Base-by-base conservation (phyloP, 92 coral and sea anemone species). In the Paragorgia papillata region DNA sequence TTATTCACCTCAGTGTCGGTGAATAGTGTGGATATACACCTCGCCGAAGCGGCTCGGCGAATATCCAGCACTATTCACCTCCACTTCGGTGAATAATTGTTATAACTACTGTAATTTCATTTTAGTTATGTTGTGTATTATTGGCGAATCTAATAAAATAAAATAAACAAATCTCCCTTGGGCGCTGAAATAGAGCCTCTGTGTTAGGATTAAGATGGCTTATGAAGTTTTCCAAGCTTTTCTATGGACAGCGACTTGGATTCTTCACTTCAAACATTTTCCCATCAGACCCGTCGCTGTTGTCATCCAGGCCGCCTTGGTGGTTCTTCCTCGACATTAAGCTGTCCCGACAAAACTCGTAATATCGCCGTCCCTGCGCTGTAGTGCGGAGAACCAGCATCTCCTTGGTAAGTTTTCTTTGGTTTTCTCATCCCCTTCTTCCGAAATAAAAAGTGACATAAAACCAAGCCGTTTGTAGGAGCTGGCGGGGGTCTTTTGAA, bases 361-460 rank as follows among this genome's bases (percentile, higher is more conserved):
- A n/a, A n/a, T n/a, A n/a, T n/a, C n/a, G n/a, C n/a, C 63, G 26
- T 57, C 86, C 86, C 62, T 81, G 84, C 9, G 81, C 33, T 15
- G 90, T 86, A 2, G 28, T 28, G 39, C 74, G 80, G 27, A 86
- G 86, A 30, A 82, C 73, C 33, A 81, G 54, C 86, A 86, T 81
- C 19, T 81, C 19, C 68, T 51, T 41, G 80, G 83, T 75, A 32
- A 86, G 83, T 62, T 75, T 64, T 69, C 86, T 67, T 55, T 75
- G 86, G 67, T 81, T 82, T 70, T 86, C 87, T 29, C 87, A 46
- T 3, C 86, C 86, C 18, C 90, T 66, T 68, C 75, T 86, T 19
- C 84, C 86, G 35, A 86, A 82, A 59, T 76, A 86, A 10, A 86
- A 20, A n/a, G 90, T 86, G 14, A 86, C 61, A 71, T 86, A 86